A percentile compares a stretch with the other conserved stretches of the same genome.
Conservation (phyloP, 2,888 invertebrate species). For the Tipula confusa region DNA sequence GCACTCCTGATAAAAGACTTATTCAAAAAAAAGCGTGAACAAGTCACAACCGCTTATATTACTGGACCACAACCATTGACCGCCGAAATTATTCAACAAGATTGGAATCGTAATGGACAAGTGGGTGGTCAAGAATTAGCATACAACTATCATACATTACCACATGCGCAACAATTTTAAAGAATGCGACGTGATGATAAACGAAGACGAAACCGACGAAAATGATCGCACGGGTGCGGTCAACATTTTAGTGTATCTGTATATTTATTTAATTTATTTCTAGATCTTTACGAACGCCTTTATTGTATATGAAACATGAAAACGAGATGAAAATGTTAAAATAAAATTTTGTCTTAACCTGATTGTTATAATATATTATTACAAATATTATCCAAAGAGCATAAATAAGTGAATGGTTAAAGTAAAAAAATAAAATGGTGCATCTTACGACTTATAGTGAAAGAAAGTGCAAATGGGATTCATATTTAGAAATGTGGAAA, state of each 20-base stretch:
- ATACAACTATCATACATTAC: constrained; percentile 48
- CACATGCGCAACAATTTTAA: constrained; percentile 39
- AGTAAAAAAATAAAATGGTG: neutral
- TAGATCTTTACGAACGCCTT: neutral
- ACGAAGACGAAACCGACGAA: neutral
- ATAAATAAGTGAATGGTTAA: neutral
- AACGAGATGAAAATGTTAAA: neutral
- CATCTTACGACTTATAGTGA: neutral
- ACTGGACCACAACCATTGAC: constrained; percentile 47
- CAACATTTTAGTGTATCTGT: neutral
- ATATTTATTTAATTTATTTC: constrained; percentile 13
- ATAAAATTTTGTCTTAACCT: neutral
- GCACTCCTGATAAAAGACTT: constrained; percentile 50
- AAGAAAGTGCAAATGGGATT: neutral
- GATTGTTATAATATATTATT: too few relatives aligned
- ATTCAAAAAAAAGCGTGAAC: constrained; percentile 49
- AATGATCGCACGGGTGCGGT: too few relatives aligned
- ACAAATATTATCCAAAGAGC: neutral
- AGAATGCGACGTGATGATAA: neutral
- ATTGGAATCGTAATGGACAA: constrained; percentile 50
- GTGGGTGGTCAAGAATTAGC: constrained; percentile 48
- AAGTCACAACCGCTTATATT: constrained; percentile 50
- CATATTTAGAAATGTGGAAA: neutral
- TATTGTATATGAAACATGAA: neutral
- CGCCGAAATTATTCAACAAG: constrained; percentile 50